Evolutionary conservation across 2,113 vertebrate species (phyloP), one percentile per base, ranked within the genome.

Genomic region (Ceyx melanurus): DNA sequence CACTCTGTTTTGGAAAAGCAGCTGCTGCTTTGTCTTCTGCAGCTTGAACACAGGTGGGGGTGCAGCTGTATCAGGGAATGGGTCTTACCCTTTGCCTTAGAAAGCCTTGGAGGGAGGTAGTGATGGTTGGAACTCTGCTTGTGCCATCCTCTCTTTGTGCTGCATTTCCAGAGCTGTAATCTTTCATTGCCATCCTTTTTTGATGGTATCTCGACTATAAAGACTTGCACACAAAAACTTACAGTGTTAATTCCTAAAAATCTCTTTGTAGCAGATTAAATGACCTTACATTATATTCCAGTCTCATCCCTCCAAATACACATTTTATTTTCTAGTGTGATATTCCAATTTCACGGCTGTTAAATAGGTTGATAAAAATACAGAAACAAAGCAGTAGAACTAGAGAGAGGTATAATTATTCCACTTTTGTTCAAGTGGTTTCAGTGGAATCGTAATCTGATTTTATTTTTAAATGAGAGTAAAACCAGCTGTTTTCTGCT

Each of bases 331-430:
- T 85, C 67, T 79, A 40, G 35, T 37, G 71, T 64, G 67, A 51
- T 87, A 76, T 20, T 93, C 64, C 57, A 85, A 83, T 93, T 91
- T 91, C 72, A 89, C 0, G 13, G 53, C 64, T 93, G 68, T 65
- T 89, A 82, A 92, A 67, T 66, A 76, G 56, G 62, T 84, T 75
- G 66, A 70, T 91, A 76, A 93, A 88, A 87, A 87, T 71, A 86
- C 22, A 21, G 64, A 64, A 93, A 70, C 18, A 76, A 86, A 93
- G 46, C n/a, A 56, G 35, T 51, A 51, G 54, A 79, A 62, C 65
- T 76, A 31, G 60, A 80, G 67, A 85, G 77, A 62, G 33, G 21
- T 88, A 21, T 64, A 88, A 66, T 94, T 93, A 83, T 86, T 91
- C 26, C 23, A 51, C 53, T 92, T 92, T 40, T 71, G 35, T 96